These are phyloP conservation scores for Parnassius glacialis DNA, from an alignment of 2,888 invertebrate genomes.

Conservation along the genomic window DNA sequence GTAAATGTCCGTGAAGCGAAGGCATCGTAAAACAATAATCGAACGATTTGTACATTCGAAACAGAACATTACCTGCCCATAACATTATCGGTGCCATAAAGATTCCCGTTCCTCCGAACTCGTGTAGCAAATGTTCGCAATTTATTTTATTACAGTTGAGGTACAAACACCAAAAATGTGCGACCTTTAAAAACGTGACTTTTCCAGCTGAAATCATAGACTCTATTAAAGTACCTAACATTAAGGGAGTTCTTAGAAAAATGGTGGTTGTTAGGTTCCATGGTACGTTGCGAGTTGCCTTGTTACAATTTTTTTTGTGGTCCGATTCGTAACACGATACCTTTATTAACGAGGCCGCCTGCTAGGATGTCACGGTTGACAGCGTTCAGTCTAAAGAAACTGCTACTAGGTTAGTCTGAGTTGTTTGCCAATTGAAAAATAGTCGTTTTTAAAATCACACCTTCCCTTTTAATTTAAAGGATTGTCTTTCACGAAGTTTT, in stretches of 20 bases:
- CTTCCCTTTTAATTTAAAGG: conserved; percentile 5
- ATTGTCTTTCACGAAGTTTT: conserved; percentile 4
- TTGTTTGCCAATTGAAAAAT: background rate
- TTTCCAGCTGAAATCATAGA: conserved; percentile 22
- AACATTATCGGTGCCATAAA: conserved; percentile 76
- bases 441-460: conserved; percentile 1
- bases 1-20: conserved; percentile 30
- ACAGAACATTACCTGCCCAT: conserved; percentile 76
- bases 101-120: conserved; percentile 67
- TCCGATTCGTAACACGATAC: conserved; percentile 67
- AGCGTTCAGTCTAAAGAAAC: conserved; percentile 5
- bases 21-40: conserved; percentile 69
- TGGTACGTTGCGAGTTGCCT: conserved; percentile 45
- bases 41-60: conserved; percentile 63
- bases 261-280: background rate
- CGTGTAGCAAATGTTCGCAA: conserved; percentile 76
- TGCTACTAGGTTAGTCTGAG: background rate
- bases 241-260: conserved; percentile 37
- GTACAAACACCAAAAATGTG: conserved; percentile 48
- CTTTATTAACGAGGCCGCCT: conserved; percentile 63
- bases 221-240: conserved; percentile 29
- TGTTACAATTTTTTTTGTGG: conserved; percentile 64
- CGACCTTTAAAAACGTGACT: conserved; percentile 43
- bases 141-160: conserved; percentile 74
- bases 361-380: conserved; percentile 35